Evolutionary conservation across 1,140 invertebrate species (phyloP), one percentile per base, ranked within the genome.

Genomic region (Cardiocondyla obscurior): DNA sequence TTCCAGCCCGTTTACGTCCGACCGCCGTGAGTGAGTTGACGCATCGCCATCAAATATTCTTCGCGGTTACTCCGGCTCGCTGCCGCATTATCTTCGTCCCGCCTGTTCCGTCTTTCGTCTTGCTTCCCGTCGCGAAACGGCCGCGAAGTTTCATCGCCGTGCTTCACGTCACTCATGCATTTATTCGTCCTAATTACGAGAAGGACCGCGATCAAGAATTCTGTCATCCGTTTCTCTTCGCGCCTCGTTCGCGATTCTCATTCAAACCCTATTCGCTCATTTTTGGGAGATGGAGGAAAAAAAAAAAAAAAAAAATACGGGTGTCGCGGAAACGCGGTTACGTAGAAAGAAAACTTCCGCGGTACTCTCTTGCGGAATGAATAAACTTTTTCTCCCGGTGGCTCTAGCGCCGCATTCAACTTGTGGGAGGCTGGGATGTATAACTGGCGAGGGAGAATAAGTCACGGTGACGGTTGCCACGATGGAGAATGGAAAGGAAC

Each of bases 181-280:
- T 88, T 88, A 89, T 89, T 89, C 87, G 73, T 44, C 36, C 60
- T 86, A 88, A 88, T 88, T 88, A 89, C 67, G 14, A 16, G 36
- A 44, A 39, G 44, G 46, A 58, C 28, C 36, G 46, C 73, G 74
- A 85, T 86, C 76, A 74, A 62, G 74, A 69, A 76, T 74, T 72
- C 83, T 60, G n/a, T 77, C 62, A 6, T 69, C 33, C n/a, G n/a
- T n/a, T 16, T 39, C 46, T 16, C 12, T 10, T 46, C 16, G 6
- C 64, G 64, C 62, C 16, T 28, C 46, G 28, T 30, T 30, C n/a
- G 22, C 46, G 39, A 57, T 12, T 28, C 36, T n/a, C n/a, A n/a
- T n/a, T n/a, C 12, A 12, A 69, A 44, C 39, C 16, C 33, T 44
- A 33, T 72, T 81, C 51, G 36, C 67, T 81, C 65, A 14, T 44